Evolutionary conservation across 2,113 vertebrate species (phyloP).

Genomic region (Vireo altiloquus): DNA sequence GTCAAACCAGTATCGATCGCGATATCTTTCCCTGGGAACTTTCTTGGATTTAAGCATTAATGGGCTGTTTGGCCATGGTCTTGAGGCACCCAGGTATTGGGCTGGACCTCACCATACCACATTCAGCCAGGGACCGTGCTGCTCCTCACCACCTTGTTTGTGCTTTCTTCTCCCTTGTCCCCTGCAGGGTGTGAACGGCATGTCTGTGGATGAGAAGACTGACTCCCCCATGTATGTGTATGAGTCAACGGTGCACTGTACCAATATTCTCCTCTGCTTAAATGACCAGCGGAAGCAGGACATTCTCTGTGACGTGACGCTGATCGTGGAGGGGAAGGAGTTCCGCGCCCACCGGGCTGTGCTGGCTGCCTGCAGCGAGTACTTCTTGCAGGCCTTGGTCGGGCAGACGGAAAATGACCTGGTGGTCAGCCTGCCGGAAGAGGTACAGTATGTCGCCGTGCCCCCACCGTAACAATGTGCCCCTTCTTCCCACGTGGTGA

Average conservation of each 20-base stretch:
- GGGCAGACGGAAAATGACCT: conserved; percentile 92
- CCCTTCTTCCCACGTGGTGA: rapidly evolving
- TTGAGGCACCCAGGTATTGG: rapidly evolving
- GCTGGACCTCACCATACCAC: rapidly evolving
- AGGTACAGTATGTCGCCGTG: conserved; percentile 75
- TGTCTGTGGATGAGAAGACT: conserved; percentile 99
- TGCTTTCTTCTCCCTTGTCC: conserved; percentile 67
- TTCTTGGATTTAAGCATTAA: neutral
- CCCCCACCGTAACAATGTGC: rapidly evolving
- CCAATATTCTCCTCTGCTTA: conserved; percentile 99
- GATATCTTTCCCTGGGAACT: neutral
- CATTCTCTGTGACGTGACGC: conserved; percentile 98
- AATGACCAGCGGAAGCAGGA: conserved; percentile 99
- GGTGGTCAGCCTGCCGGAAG: conserved; percentile 93
- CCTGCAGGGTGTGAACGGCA: conserved; percentile 96
- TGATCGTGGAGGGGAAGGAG: conserved; percentile 96
- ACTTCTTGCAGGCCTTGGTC: conserved; percentile 95
- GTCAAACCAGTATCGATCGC: neutral
- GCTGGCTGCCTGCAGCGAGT: conserved; percentile 97
- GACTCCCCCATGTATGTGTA: conserved; percentile 99
- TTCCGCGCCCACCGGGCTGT: conserved; percentile 97
- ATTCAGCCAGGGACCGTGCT: neutral
- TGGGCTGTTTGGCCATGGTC: neutral
- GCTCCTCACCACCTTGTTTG: neutral
- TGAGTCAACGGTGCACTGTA: conserved; percentile 99